phyloP scores from a whole-genome alignment of 2,113 vertebrate species.

The Coptodon rendalli region DNA sequence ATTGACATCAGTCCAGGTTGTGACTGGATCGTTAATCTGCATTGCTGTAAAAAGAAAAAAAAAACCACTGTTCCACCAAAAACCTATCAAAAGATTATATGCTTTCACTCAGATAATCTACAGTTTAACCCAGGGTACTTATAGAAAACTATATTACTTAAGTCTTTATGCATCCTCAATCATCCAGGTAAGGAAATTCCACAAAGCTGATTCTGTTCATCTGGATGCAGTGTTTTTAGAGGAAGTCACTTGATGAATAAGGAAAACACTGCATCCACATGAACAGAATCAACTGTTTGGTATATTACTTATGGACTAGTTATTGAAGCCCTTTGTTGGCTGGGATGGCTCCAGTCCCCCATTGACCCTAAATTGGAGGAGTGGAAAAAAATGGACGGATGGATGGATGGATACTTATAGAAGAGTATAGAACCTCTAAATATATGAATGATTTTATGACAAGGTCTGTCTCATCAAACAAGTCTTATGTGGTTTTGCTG shows the following conservation, averaged over 20 bases:
- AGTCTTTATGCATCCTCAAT: not conserved
- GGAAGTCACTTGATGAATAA: not conserved
- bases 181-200: not conserved
- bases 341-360: not conserved
- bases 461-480: not conserved
- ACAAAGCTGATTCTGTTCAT: not conserved
- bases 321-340: not conserved
- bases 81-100: not conserved
- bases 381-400: accelerated
- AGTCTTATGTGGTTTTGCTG: not conserved
- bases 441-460: not conserved
- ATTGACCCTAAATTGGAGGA: not conserved
- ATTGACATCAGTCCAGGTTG: not conserved
- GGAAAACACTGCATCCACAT: not conserved
- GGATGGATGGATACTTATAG: not conserved
- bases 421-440: not conserved
- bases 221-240: not conserved
- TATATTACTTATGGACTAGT: not conserved
- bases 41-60: not conserved
- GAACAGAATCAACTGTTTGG: not conserved
- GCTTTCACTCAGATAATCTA: not conserved
- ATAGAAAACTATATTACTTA: not conserved
- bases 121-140: not conserved
- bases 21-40: not conserved
- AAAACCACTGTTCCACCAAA: not conserved